phyloP scores from a whole-genome alignment of 2,113 vertebrate genomes.

The Melospiza melodia region DNA sequence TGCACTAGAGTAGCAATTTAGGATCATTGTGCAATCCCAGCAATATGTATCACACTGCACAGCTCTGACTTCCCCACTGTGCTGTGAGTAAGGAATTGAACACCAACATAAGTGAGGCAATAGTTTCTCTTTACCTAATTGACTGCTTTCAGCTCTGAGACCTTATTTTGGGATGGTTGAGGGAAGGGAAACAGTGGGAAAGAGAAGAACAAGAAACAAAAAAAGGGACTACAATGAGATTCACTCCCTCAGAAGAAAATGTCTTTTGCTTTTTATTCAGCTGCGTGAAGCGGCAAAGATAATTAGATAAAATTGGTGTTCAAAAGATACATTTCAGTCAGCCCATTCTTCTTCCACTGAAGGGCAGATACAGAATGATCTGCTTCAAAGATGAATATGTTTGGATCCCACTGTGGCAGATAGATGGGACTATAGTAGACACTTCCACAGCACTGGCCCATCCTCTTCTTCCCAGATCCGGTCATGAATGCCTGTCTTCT shows the following conservation, averaged over 20 bases:
- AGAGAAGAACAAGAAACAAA: background rate
- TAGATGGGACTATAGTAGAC: background rate
- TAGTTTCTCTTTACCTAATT: background rate
- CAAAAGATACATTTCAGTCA: background rate
- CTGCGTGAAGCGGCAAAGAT: background rate
- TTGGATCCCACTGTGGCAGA: background rate
- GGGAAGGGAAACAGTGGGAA: background rate
- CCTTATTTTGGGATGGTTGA: background rate
- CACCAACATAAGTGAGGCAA: background rate
- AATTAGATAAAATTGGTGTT: background rate
- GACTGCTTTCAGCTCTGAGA: background rate
- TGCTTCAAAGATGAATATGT: background rate
- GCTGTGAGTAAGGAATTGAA: background rate
- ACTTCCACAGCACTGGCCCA: background rate
- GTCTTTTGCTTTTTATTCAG: background rate
- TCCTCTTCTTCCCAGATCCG: background rate
- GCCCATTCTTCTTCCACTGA: background rate
- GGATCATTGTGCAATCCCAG: conserved; percentile 7
- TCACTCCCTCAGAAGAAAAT: conserved; percentile 14
- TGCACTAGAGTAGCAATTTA: conserved; percentile 37
- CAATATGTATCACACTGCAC: background rate
- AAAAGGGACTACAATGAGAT: background rate
- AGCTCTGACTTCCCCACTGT: conserved; percentile 6
- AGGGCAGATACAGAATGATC: background rate
- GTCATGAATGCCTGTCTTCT: background rate